phyloP scores from a whole-genome alignment of 2,888 invertebrate genomes.

The Lepas anatifera region DNA sequence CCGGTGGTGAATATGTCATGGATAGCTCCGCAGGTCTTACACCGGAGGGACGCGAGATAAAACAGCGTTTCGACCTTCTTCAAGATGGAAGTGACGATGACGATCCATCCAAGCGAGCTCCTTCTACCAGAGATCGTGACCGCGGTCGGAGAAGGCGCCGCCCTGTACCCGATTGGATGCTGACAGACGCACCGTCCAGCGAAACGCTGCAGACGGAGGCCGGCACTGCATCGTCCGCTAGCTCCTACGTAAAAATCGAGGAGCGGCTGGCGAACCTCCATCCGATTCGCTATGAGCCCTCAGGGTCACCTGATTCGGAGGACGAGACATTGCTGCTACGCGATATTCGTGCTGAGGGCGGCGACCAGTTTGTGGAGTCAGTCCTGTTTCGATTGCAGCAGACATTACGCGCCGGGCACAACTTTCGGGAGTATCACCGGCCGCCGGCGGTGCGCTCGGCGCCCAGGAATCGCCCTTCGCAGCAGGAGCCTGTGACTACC shows the following conservation, averaged over 20 bases:
- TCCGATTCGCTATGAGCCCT: background rate
- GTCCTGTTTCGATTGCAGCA: background rate
- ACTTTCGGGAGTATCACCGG: constrained; percentile 3
- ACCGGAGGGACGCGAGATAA: background rate
- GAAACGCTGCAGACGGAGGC: background rate
- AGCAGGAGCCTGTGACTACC: background rate
- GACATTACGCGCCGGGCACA: background rate
- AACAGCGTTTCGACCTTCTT: background rate
- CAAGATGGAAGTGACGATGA: background rate
- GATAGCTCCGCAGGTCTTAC: background rate
- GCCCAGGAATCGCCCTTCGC: background rate
- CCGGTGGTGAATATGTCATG: background rate
- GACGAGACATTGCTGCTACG: background rate
- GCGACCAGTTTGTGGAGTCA: constrained; percentile 2
- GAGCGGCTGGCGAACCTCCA: background rate
- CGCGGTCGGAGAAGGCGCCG: background rate
- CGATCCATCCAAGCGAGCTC: background rate
- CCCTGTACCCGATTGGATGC: background rate
- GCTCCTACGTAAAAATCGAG: background rate
- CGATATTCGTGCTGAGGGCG: background rate
- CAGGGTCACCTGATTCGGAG: background rate
- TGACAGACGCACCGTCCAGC: background rate
- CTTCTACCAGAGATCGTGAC: background rate
- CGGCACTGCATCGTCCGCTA: background rate
- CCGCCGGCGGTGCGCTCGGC: background rate